A percentile compares a stretch with the other conserved stretches of the same genome.
These are phyloP conservation scores for Macrobrachium rosenbergii DNA, from an alignment of 1,140 invertebrate genomes.

Conservation along the genomic window DNA sequence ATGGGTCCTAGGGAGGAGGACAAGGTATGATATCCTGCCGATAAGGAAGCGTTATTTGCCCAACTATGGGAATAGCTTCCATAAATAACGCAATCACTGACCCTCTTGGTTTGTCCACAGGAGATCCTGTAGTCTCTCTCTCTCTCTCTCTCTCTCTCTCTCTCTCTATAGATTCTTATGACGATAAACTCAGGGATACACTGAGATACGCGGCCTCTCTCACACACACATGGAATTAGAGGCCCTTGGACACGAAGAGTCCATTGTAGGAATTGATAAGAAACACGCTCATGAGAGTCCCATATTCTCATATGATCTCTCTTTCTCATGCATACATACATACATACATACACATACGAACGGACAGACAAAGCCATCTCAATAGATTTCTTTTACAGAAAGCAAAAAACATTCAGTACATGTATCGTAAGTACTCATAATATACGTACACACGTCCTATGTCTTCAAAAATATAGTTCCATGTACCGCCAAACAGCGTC, in stretches of 20 bases:
- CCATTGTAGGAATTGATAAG: neutral
- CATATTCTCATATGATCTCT: neutral
- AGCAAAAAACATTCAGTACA: neutral
- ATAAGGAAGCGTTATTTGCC: no score
- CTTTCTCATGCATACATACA: neutral
- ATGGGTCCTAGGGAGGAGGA: no score
- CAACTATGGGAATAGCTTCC: no score
- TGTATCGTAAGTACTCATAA: neutral
- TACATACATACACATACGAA: neutral
- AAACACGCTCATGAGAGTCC: neutral
- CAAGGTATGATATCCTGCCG: no score
- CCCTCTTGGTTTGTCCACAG: neutral
- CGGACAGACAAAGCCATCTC: no score
- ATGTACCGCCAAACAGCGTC: no score
- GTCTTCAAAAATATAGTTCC: no score
- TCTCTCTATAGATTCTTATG: neutral
- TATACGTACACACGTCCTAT: neutral
- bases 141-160: no score
- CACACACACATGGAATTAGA: neutral
- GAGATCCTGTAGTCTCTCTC: neutral
- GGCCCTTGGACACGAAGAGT: neutral
- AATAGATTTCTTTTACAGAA: no score
- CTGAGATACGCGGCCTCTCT: neutral
- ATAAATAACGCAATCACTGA: neutral
- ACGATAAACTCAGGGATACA: constrained; percentile 2